These are phyloP conservation scores for Hydrotaea cyrtoneurina DNA, from an alignment of 2,888 invertebrate species.

Conservation along the genomic window DNA sequence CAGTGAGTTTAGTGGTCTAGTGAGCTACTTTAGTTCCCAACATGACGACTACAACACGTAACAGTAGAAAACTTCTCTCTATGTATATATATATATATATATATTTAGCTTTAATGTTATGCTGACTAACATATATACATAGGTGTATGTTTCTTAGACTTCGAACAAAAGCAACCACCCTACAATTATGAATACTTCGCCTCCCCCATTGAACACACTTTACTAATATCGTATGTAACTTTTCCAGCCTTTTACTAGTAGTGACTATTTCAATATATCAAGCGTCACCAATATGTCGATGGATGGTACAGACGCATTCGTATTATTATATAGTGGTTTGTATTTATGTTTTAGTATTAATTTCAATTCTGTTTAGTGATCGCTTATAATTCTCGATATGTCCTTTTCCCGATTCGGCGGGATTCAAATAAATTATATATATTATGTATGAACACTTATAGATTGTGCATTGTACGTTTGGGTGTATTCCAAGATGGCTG, in stretches of 20 bases:
- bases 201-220: too few relatives aligned
- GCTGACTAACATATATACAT: not conserved
- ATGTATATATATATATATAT: slow-evolving; percentile 6
- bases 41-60: slow-evolving; percentile 89
- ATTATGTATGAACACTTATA: not conserved
- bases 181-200: too few relatives aligned
- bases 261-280: too few relatives aligned
- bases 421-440: not conserved
- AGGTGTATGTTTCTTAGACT: too few relatives aligned
- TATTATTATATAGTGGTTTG: not conserved
- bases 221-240: too few relatives aligned
- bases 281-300: too few relatives aligned
- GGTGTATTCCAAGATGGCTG: too few relatives aligned
- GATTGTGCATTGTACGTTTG: not conserved
- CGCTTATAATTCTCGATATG: not conserved
- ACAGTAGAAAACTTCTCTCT: not conserved
- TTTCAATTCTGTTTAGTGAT: not conserved
- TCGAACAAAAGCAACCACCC: too few relatives aligned
- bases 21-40: slow-evolving; percentile 95
- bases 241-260: too few relatives aligned
- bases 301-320: not conserved
- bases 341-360: slow-evolving; percentile 27
- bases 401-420: not conserved
- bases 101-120: not conserved
- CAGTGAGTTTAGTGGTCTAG: slow-evolving; percentile 93